Evolutionary conservation across 2,888 invertebrate genomes (phyloP).

Genomic region (Agonopterix arenella): DNA sequence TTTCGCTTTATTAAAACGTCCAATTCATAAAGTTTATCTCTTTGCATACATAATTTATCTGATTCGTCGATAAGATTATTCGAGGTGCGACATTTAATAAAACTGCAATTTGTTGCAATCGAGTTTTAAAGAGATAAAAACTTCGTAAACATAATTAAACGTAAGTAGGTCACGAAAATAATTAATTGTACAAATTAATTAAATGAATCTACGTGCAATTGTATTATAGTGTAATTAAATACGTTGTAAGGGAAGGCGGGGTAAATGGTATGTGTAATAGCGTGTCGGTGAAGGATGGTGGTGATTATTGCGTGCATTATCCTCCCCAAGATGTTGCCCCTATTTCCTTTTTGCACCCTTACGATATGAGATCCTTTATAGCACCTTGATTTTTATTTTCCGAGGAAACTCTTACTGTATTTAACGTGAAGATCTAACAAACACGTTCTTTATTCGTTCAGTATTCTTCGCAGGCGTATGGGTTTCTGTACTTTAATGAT

Average conservation of each 20-base stretch:
- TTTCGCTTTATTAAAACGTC: slow-evolving; percentile 33
- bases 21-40: slow-evolving; percentile 18
- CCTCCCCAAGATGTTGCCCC: slow-evolving; percentile 34
- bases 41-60: slow-evolving; percentile 13
- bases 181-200: slow-evolving; percentile 42
- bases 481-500: no score
- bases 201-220: slow-evolving; percentile 47
- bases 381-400: slow-evolving; percentile 36
- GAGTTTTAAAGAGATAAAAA: slow-evolving; percentile 1
- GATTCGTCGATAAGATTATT: slow-evolving; percentile 21
- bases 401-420: slow-evolving; percentile 7
- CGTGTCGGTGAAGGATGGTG: slow-evolving; percentile 51
- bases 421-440: background rate
- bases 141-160: background rate
- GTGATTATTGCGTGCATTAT: slow-evolving; percentile 66
- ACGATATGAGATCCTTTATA: slow-evolving; percentile 15
- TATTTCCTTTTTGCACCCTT: slow-evolving; percentile 28
- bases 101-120: slow-evolving; percentile 10
- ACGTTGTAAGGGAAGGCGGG: slow-evolving; percentile 31
- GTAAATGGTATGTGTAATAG: slow-evolving; percentile 46
- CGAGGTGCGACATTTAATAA: slow-evolving; percentile 12
- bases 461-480: no score
- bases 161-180: slow-evolving; percentile 11
- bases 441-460: slow-evolving; percentile 5
- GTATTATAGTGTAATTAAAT: slow-evolving; percentile 58